Base-by-base conservation (phyloP, 2,797 vertebrate genomes). In the Brachymystax lenok region DNA sequence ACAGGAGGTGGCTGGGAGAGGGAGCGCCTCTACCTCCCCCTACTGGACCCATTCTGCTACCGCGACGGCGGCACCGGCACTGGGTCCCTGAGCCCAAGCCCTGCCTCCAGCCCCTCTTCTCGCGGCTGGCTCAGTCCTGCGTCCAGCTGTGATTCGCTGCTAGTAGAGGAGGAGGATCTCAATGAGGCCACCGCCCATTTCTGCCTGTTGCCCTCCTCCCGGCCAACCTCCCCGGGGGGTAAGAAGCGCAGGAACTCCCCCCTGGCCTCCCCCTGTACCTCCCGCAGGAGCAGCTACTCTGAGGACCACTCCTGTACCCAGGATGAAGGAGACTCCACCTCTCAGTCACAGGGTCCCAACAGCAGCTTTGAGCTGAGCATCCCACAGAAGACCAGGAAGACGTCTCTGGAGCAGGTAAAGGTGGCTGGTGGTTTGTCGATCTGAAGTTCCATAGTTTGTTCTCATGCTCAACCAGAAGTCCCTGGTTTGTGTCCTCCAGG, bases 321-420 rank as follows among this genome's bases (percentile, higher is more conserved):
- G 2, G 92, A 93, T 77, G 78, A 91, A 0, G 86, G 89, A 59
- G 94, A 94, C 77, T 84, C 87, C 66, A 19, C 76, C 69, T 71
- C 82, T 59, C 91, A 88, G 73, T 88, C 81, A 28, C 93, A 94
- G 77, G 87, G 75, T 24, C 87, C 75, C 1, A 83, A 87, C 40
- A 83, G 81, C 90, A 56, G 90, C 92, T 87, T 96, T 7, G 96
- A 98, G 82, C 95, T 94, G 80, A 95, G 94, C 89, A 95, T 97
- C 84, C 97, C 97, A 0, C 96, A 97, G 90, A 97, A 98, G 91
- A 95, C 96, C 63, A 92, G 96, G 83, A 95, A 96, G 90, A 98
- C 96, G 1, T 97, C 96, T 6, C 83, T 95, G 35, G 96, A 97
- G 74, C 97, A 97, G 93, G 96, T 95, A 6, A 24, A 83, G 71